Base-by-base conservation (phyloP, 2,797 vertebrate genomes). In the Alauda arvensis region DNA sequence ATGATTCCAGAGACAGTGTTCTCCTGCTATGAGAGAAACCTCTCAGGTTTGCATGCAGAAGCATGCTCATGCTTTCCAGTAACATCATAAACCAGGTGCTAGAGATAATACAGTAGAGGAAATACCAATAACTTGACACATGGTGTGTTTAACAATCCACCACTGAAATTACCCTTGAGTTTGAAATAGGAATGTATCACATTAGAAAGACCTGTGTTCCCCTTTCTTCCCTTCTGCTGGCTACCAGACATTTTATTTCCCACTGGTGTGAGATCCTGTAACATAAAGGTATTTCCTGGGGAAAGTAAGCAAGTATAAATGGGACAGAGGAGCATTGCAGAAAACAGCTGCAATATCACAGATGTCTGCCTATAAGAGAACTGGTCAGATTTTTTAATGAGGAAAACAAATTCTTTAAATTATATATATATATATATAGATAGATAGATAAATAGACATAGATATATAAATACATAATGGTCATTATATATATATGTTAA, bases 81-180 rank as follows among this genome's bases (percentile, higher is more conserved):
- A 93, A 91, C 74, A 89, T 78, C 85, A 76, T 82, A 83, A 94
- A 68, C 84, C 87, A 87, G 87, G 90, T 83, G 82, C 70, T 90
- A 79, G 82, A 94, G 92, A 91, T 87, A 91, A 80, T 59, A 80
- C 63, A 83, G 72, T 26, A 53, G 56, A 85, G 86, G 72, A 94
- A 94, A 90, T 83, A 76, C 84, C 79, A 80, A 1, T 63, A 68
- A 68, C 66, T 91, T 69, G 88, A 85, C 85, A 77, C 67, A 59
- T 6, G 37, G 52, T 45, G 45, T 80, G 74, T 78, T 91, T 85
- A 91, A 85, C 77, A 68, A 62, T 78, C 80, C 46, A 49, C 74
- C 56, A 56, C 77, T 90, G 69, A 88, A 87, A 52, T 69, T 56
- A 80, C 48, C 80, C 59, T 45, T 62, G 56, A 69, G 29, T 83